These are phyloP conservation scores for Acleris holmiana DNA, from an alignment of 2,888 invertebrate species.

Conservation along the genomic window DNA sequence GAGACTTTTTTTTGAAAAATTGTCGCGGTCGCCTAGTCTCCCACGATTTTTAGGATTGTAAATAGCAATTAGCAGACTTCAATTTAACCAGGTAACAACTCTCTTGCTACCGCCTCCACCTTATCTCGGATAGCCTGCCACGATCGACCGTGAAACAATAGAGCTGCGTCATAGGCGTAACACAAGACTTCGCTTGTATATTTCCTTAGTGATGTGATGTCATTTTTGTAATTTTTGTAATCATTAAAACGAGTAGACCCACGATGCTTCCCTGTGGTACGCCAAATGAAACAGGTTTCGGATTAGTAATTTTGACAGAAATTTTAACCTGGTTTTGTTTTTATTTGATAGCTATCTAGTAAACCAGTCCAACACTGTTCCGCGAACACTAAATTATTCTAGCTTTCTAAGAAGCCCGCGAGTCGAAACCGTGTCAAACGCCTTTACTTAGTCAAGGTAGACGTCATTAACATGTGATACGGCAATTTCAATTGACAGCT, in stretches of 20 bases:
- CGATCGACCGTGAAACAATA: too few species aligned
- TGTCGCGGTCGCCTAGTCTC: too few species aligned
- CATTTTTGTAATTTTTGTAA: conserved; percentile 8
- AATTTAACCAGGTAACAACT: too few species aligned
- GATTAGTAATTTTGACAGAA: background rate
- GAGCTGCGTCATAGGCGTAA: too few species aligned
- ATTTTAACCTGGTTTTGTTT: background rate
- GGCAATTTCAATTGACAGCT: too few species aligned
- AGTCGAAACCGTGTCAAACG: background rate
- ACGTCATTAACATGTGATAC: background rate
- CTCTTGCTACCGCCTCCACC: too few species aligned
- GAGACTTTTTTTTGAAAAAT: too few species aligned
- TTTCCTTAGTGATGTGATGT: background rate
- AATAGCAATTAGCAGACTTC: too few species aligned
- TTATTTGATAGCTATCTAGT: background rate
- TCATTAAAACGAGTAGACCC: background rate
- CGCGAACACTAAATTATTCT: background rate
- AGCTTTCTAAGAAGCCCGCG: background rate
- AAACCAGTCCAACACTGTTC: background rate
- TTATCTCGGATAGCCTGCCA: too few species aligned
- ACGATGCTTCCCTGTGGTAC: background rate
- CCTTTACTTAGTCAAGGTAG: background rate
- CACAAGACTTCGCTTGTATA: too few species aligned
- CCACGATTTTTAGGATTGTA: too few species aligned
- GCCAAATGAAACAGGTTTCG: background rate